A percentile compares a stretch with the other conserved stretches of the same genome.
These are phyloP conservation scores for Tetragonula carbonaria DNA, from an alignment of 2,888 invertebrate species.

Conservation along the genomic window DNA sequence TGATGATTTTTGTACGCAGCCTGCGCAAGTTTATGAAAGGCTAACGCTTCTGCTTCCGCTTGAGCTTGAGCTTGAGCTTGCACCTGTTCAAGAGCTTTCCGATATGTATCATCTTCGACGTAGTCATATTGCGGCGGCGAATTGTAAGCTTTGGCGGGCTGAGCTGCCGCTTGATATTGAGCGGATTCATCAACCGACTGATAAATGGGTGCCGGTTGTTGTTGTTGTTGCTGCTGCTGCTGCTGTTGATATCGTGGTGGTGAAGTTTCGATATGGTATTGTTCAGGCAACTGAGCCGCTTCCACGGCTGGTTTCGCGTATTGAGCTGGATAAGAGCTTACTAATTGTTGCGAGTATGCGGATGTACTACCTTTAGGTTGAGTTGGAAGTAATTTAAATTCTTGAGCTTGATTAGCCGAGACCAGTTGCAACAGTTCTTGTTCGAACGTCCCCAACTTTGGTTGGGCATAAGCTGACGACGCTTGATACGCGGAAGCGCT, in stretches of 20 bases:
- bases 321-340: conserved; percentile 69
- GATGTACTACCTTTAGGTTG: conserved; percentile 65
- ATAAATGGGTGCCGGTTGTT: conserved; percentile 66
- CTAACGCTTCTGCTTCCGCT: conserved; percentile 80
- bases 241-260: conserved; percentile 74
- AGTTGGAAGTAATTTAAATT: conserved; percentile 75
- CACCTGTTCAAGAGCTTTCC: conserved; percentile 55
- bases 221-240: conserved; percentile 66
- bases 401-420: conserved; percentile 80
- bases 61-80: conserved; percentile 78
- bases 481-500: conserved; percentile 72
- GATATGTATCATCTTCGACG: conserved; percentile 59
- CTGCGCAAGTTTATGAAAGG: conserved; percentile 80
- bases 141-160: conserved; percentile 65
- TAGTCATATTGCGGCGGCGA: conserved; percentile 75
- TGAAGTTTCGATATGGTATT: conserved; percentile 80
- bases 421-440: conserved; percentile 80
- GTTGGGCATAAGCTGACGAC: conserved; percentile 70
- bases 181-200: conserved; percentile 69
- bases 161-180: conserved; percentile 62
- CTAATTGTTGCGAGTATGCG: conserved; percentile 72
- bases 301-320: conserved; percentile 71
- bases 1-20: conserved; percentile 79
- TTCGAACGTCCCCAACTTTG: conserved; percentile 80
- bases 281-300: conserved; percentile 72